A percentile compares a stretch with the other conserved stretches of the same genome.
Conservation (phyloP, 35 echinoderm and acorn worm species). For the Lytechinus pictus region DNA sequence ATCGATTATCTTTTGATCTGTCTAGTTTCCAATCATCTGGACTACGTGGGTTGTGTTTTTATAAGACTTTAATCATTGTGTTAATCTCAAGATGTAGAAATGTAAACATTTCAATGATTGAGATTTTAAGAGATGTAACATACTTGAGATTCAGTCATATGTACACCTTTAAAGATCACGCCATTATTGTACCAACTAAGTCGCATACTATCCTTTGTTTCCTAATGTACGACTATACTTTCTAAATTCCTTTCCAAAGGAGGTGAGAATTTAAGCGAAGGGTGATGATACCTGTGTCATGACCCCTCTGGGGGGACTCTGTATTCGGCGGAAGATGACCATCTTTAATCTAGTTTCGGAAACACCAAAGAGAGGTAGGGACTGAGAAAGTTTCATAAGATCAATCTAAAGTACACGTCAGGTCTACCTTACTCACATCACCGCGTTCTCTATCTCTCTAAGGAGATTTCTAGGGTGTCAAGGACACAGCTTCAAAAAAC, state of each 20-base stretch:
- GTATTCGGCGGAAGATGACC: neutral
- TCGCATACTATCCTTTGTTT: too few species aligned
- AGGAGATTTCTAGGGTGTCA: neutral
- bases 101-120: too few species aligned
- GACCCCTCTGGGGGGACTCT: neutral
- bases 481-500: neutral
- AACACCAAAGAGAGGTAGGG: neutral
- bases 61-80: too few species aligned
- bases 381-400: constrained; percentile 19
- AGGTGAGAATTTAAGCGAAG: neutral
- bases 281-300: neutral
- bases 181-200: too few species aligned
- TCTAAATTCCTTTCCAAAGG: neutral
- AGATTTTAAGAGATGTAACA: too few species aligned
- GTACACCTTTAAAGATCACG: too few species aligned
- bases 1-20: too few species aligned
- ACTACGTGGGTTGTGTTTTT: too few species aligned
- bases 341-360: constrained; percentile 19
- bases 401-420: constrained; percentile 40
- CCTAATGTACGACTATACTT: too few species aligned
- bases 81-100: too few species aligned
- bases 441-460: neutral
- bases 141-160: too few species aligned
- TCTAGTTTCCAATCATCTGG: too few species aligned
- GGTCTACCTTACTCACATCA: neutral